Base-by-base conservation (phyloP, 2,113 vertebrate species). In the Muntiacus reevesi region DNA sequence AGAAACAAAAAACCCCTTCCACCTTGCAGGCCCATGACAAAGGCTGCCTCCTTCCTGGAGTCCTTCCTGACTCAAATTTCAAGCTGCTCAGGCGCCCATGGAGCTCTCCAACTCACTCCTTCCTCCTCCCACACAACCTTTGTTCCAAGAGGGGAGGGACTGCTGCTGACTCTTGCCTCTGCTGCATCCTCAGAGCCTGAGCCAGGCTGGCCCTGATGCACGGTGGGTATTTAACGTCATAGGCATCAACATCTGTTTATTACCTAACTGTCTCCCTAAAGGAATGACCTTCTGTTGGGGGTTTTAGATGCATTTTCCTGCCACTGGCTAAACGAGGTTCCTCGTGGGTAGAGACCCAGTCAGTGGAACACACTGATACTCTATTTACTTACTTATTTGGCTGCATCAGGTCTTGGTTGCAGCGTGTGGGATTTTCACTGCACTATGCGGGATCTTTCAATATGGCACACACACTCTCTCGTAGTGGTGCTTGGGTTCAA, bases 91-190 rank as follows among this genome's bases (percentile, higher is more conserved):
- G 6, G 21, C 1, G 6, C 30, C 25, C 21, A 5, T 0, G 10
- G 21, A 17, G 16, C 33, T n/a, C 30, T 17, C 15, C 7, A 1
- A 0, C 19, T 7, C 45, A 33, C 0, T n/a, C n/a, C 2, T 3
- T 17, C 12, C 30, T 13, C 30, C 59, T 17, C 9, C 14, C 71
- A 27, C 7, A 30, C 17, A 9, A 10, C 25, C 52, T 64, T 6
- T 40, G 87, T 33, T 54, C n/a, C 47, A 1, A 2, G 45, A 57
- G 14, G 33, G 4, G 7, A 36, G 59, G 27, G 60, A 7, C 47
- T 14, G 27, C 52, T 0, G 12, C 12, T 3, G 3, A 45, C 55
- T 82, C 83, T 19, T 12, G 52, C 12, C 27, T 74, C 67, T 50
- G 64, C 19, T 6, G 57, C 23, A 6, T 6, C 60, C 25, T 54